Evolutionary conservation across 53 echinoderm and acorn worm species (phyloP), one percentile per base, ranked within the genome.

Genomic region (Paracentrotus lividus): DNA sequence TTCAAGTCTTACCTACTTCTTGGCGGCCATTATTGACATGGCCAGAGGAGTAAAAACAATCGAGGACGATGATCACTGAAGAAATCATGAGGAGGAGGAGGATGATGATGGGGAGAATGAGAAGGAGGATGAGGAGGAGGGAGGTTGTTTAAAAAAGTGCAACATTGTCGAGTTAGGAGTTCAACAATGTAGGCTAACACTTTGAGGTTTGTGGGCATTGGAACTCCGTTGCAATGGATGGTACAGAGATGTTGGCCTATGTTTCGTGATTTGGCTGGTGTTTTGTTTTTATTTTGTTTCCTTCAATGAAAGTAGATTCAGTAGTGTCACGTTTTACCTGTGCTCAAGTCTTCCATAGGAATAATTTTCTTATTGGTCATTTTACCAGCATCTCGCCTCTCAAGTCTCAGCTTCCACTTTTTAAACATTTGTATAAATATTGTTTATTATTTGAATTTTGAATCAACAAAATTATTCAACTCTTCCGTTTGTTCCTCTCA

Each of bases 31-130:
- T 89, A 89, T 64, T 89, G 89, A 89, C 89, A 65, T 61, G 89
- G 61, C 89, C 89, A 64, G 20, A 58, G 89, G 89, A 89, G 27
- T 43, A 89, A 89, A 89, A 89, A 89, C 89, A 89, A 65, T 89
- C 54, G 38, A 24, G 65, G 60, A 43, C n/a, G 65, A 89, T 42
- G 42, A n/a, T 89, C 61, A 29, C 34, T 38, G 43, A 42, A 44
- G 60, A 89, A 89, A 58, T 27, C 66, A 42, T 40, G 65, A 89
- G 8, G 29, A 26, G 12, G 10, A 65, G 43, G 65, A 64, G 14
- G 36, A 26, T 44, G 89, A 52, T 49, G 27, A 56, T 29, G 0
- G 20, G 56, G 56, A 55, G 86, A n/a, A n/a, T n/a, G n/a, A n/a
- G n/a, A n/a, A n/a, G n/a, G 36, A 26, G 65, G 89, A 52, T 49